Evolutionary conservation across 2,797 vertebrate genomes (phyloP).

Genomic region (Rhynchonycteris naso): DNA sequence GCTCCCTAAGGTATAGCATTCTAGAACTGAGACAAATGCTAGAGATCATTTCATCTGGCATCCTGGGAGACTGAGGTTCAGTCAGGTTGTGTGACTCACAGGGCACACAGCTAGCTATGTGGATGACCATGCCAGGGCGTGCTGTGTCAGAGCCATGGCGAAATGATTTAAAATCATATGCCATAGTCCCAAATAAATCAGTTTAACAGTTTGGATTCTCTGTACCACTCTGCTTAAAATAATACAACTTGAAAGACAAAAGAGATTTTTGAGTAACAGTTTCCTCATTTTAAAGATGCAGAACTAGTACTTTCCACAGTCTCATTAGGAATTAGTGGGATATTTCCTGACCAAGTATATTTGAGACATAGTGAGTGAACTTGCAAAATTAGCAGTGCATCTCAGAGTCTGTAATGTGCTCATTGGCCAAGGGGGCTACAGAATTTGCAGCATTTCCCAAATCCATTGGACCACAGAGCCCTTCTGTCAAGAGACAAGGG

Average conservation of each 20-base stretch:
- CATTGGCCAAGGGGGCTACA: background rate
- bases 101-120: background rate
- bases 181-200: background rate
- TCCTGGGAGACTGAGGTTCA: background rate
- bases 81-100: background rate
- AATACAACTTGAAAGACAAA: constrained; percentile 21
- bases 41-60: background rate
- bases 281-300: constrained; percentile 19
- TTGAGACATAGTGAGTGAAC: background rate
- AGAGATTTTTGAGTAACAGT: background rate
- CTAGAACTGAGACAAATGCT: background rate
- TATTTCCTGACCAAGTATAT: background rate
- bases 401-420: background rate
- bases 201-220: background rate
- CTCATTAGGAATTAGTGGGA: background rate
- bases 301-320: background rate
- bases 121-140: too few species aligned
- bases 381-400: background rate
- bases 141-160: accelerated
- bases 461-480: background rate
- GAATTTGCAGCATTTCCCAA: background rate
- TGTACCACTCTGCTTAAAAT: constrained; percentile 20
- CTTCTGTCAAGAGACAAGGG: background rate
- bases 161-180: background rate
- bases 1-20: background rate